Conservation (phyloP, 2,113 vertebrate genomes). For the Beaufortia kweichowensis region DNA sequence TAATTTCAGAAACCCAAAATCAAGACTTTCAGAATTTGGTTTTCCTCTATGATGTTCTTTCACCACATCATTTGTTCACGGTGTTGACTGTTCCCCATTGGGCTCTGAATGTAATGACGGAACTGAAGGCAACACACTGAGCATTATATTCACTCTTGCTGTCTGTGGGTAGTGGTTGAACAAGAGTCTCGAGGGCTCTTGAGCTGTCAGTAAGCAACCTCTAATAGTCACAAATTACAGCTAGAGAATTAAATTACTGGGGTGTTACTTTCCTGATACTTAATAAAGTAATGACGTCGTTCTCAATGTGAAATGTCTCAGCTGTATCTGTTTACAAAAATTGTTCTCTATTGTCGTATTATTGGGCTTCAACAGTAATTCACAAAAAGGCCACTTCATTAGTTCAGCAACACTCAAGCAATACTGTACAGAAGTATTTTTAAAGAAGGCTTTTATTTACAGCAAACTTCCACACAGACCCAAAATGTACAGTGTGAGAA, state of each 20-base stretch:
- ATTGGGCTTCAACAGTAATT: not conserved
- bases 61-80: too few species aligned
- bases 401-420: not conserved
- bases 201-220: constrained; percentile 16
- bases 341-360: not conserved
- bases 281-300: constrained; percentile 22
- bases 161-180: constrained; percentile 6
- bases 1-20: too few species aligned
- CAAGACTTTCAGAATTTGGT: too few species aligned
- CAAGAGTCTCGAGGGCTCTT: not conserved
- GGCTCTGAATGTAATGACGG: too few species aligned
- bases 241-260: constrained; percentile 2
- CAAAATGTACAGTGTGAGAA: not conserved
- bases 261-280: constrained; percentile 23
- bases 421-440: not conserved
- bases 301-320: constrained; percentile 13
- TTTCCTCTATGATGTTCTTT: too few species aligned
- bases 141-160: not conserved
- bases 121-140: not conserved
- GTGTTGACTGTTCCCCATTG: too few species aligned
- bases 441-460: not conserved
- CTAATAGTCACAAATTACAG: constrained; percentile 39
- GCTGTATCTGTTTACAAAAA: not conserved
- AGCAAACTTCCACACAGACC: not conserved
- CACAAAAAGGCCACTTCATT: not conserved